These are phyloP conservation scores for Procambarus virginalis DNA, from an alignment of 1,140 invertebrate genomes.

Conservation along the genomic window DNA sequence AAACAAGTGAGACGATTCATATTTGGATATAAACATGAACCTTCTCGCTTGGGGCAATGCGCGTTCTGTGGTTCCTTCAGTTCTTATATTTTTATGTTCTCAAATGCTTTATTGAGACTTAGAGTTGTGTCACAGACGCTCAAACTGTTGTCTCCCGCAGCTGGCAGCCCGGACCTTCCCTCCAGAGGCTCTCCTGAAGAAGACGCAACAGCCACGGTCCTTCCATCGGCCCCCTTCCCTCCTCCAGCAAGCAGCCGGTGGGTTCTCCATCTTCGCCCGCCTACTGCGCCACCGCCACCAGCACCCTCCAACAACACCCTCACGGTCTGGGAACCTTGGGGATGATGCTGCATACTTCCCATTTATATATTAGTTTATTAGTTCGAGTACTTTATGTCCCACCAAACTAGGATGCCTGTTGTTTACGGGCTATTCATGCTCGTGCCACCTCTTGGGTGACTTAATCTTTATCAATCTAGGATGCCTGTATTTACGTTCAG, in stretches of 20 bases:
- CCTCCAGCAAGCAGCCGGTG: neutral
- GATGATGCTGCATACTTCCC: neutral
- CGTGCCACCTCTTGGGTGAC: too few relatives aligned
- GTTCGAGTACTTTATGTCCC: neutral
- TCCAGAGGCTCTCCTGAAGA: constrained; percentile 1
- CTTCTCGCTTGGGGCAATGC: too few relatives aligned
- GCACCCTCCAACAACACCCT: neutral
- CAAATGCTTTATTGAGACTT: too few relatives aligned
- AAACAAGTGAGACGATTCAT: too few relatives aligned
- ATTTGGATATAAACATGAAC: too few relatives aligned
- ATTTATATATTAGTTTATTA: neutral
- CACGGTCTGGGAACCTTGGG: neutral
- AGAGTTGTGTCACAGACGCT: too few relatives aligned
- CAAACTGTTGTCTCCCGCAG: neutral
- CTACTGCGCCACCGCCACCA: neutral
- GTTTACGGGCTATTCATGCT: neutral
- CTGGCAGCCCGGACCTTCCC: neutral
- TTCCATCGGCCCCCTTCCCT: neutral
- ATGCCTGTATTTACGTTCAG: neutral
- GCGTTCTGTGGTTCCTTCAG: too few relatives aligned
- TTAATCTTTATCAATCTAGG: neutral
- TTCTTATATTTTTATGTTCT: too few relatives aligned
- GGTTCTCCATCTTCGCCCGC: neutral
- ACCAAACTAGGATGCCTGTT: too few relatives aligned
- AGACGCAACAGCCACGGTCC: neutral